These are phyloP conservation scores for Phenganax stokvisi DNA, from an alignment of 92 coral and sea anemone genomes.

Conservation along the genomic window DNA sequence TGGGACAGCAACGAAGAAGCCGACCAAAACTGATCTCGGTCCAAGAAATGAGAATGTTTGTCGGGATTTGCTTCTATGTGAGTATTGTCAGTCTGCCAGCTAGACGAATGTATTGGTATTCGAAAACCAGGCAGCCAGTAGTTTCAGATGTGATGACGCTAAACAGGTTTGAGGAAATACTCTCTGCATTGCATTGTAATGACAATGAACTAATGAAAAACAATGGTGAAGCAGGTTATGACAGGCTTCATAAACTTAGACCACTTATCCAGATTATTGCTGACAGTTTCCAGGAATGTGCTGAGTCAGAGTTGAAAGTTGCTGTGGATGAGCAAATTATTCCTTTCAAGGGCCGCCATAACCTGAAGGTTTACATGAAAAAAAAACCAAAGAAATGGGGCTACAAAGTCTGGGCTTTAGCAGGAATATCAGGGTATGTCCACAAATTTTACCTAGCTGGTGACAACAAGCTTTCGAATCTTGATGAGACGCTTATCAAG, in stretches of 20 bases:
- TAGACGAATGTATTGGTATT: slow-evolving; percentile 21
- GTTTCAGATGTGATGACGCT: slow-evolving; percentile 13
- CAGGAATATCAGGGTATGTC: slow-evolving; percentile 29
- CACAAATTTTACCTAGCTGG: slow-evolving; percentile 18
- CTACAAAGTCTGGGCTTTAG: slow-evolving; percentile 18
- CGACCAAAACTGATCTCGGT: slow-evolving; percentile 15
- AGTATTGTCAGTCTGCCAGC: slow-evolving; percentile 2
- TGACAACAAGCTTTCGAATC: not conserved
- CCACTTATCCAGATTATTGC: not conserved
- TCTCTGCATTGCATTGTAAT: slow-evolving; percentile 5
- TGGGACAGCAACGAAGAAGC: not conserved
- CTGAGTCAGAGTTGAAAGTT: not conserved
- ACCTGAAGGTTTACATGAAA: slow-evolving; percentile 9
- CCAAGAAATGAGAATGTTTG: slow-evolving; percentile 17
- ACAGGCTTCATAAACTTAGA: not conserved
- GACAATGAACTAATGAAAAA: slow-evolving; percentile 22
- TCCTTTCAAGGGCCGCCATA: slow-evolving; percentile 31
- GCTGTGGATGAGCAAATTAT: slow-evolving; percentile 15
- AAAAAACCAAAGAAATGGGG: slow-evolving; percentile 34
- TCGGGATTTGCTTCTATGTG: slow-evolving; percentile 23
- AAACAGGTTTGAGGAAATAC: slow-evolving; percentile 32
- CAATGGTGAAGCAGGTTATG: slow-evolving; percentile 6
- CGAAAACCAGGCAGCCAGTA: slow-evolving; percentile 3
- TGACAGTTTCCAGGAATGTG: not conserved
- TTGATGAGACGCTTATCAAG: not conserved